Percentiles rank a stretch among this genome's conserved stretches.
Evolutionary conservation across 2,113 vertebrate genomes (phyloP).

Genomic region (Heterochromis multidens): DNA sequence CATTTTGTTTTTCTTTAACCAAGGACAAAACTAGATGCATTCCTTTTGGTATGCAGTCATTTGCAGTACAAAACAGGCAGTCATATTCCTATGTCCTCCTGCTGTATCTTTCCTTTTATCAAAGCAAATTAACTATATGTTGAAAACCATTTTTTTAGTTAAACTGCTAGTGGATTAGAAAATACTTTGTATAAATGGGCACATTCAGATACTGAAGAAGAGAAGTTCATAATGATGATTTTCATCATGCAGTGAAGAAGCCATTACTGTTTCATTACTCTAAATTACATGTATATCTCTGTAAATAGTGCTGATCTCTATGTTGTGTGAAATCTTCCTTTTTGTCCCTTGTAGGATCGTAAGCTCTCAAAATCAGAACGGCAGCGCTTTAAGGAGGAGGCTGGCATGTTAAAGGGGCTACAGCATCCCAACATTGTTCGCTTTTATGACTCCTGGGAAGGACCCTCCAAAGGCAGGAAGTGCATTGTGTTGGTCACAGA

Average conservation of each 20-base stretch:
- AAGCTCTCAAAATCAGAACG: conserved; percentile 94
- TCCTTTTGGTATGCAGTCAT: not conserved
- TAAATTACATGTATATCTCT: not conserved
- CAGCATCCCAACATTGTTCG: conserved; percentile 99
- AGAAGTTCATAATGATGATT: not conserved
- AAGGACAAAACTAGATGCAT: not conserved
- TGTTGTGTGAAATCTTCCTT: not conserved
- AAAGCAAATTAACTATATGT: not conserved
- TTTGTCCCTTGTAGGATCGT: conserved; percentile 81
- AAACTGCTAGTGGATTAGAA: not conserved
- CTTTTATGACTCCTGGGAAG: conserved; percentile 99
- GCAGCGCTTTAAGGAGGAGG: conserved; percentile 97
- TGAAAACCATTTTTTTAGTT: not conserved
- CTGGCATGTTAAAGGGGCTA: conserved; percentile 96
- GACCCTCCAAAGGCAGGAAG: conserved; percentile 94
- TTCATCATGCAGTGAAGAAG: fast-evolving
- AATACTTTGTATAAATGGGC: not conserved
- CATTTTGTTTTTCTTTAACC: conserved; percentile 2
- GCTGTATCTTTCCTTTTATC: not conserved
- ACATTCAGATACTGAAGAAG: not conserved
- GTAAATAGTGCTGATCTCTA: not conserved
- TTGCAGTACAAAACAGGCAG: conserved; percentile 6
- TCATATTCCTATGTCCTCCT: not conserved
- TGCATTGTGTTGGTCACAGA: conserved; percentile 97
- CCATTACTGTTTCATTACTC: not conserved